Conservation (phyloP, 2,113 vertebrate species). For the Macquaria australasica region DNA sequence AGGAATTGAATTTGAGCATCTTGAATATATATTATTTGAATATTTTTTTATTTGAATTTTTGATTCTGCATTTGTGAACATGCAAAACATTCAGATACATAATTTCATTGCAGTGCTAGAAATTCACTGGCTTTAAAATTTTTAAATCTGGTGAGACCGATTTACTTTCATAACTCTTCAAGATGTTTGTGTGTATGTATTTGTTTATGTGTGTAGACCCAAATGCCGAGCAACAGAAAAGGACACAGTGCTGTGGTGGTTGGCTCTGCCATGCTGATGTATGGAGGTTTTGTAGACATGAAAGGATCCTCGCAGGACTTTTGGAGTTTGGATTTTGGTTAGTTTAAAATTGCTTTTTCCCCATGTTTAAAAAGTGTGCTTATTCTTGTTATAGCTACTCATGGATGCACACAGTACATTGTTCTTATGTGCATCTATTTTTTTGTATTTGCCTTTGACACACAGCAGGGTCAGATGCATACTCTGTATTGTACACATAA, state of each 20-base stretch:
- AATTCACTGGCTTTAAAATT: no score
- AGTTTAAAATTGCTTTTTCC: conserved; percentile 46
- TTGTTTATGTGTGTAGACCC: conserved; percentile 62
- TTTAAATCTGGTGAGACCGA: no score
- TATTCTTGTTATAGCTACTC: neutral
- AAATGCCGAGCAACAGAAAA: conserved; percentile 86
- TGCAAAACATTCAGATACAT: no score
- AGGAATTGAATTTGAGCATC: no score
- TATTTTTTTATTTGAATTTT: no score
- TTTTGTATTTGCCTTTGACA: neutral
- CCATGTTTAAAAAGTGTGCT: neutral
- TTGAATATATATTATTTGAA: no score
- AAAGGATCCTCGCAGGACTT: conserved; percentile 89
- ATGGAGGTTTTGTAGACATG: conserved; percentile 89
- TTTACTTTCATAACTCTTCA: neutral
- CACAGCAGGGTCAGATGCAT: no score
- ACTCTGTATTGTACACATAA: neutral
- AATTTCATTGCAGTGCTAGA: no score
- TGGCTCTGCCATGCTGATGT: conserved; percentile 86
- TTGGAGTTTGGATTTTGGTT: conserved; percentile 88
- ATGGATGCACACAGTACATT: neutral
- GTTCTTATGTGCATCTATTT: neutral
- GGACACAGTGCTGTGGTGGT: conserved; percentile 89
- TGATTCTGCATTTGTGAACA: no score
- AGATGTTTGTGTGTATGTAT: neutral